Percentiles rank a stretch among this genome's conserved stretches.
phyloP scores from a whole-genome alignment of 2,888 invertebrate species.

The Harpalus rufipes region DNA sequence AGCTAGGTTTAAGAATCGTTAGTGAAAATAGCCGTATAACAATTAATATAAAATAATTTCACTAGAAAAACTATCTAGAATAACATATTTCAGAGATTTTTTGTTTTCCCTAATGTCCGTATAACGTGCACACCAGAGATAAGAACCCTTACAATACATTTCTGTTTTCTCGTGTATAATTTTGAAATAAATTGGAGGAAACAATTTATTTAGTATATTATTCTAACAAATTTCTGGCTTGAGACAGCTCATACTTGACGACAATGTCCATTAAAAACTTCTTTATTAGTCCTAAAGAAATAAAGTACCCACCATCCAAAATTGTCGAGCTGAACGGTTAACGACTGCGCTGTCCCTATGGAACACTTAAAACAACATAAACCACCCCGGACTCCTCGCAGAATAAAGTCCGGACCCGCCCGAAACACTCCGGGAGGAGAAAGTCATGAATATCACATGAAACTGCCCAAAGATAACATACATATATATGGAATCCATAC shows the following conservation, averaged over 20 bases:
- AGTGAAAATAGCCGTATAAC: too few relatives aligned
- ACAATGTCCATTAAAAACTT: constrained; percentile 29
- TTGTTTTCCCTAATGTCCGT: background rate
- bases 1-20: too few relatives aligned
- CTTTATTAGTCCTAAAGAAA: constrained; percentile 38
- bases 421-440: background rate
- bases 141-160: background rate
- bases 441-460: constrained; percentile 16
- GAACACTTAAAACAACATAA: constrained; percentile 40
- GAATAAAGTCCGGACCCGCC: constrained; percentile 5
- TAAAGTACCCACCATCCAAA: constrained; percentile 10
- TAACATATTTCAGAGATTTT: background rate
- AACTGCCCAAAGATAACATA: constrained; percentile 11
- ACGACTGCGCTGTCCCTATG: constrained; percentile 10
- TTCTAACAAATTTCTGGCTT: constrained; percentile 14
- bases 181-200: background rate
- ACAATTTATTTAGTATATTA: background rate
- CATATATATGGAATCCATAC: constrained; percentile 16
- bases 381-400: constrained; percentile 15
- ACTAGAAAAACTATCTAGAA: background rate
- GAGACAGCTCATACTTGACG: background rate
- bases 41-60: background rate
- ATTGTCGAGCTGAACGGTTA: constrained; percentile 35
- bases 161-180: background rate
- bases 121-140: background rate